Evolutionary conservation across 2,888 invertebrate species (phyloP), one percentile per base, ranked within the genome.

Genomic region (Tetragonisca angustula): DNA sequence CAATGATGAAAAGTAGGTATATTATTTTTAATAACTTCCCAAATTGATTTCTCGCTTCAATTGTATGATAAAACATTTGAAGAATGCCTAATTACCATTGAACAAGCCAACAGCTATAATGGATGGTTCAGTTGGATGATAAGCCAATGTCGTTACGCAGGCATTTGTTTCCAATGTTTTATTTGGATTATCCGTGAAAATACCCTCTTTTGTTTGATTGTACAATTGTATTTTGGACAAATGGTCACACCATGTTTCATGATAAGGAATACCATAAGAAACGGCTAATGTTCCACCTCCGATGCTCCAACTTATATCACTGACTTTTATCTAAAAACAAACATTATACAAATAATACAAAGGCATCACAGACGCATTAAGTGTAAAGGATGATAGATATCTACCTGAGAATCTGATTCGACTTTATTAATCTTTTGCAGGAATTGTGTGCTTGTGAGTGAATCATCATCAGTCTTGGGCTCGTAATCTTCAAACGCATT

Each of bases 81-180:
- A 1, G 36, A 36, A 43, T 11, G 9, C 11, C 9, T 11, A 61
- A n/a, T 64, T 81, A 94, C 94, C 94, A 86, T 94, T 94, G 64
- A 92, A 93, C 78, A 94, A 86, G 56, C 95, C 95, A 83, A 95
- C 95, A 49, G 95, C 95, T 68, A 96, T 91, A 77, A 96, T 94
- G 4, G 94, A 94, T 0, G 95, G 95, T 86, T 95, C 93, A 3
- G 90, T 91, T 4, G 95, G 95, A 92, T 96, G 96, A 92, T 95
- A 96, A 62, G 94, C 89, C 24, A 95, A 83, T 11, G 93, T 88
- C 17, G 94, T 94, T 15, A 95, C 93, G 75, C 96, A 96, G 32
- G 95, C 93, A 81, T 95, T 93, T 21, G 91, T 90, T 82, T 93
- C 93, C 49, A 94, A 81, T 24, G 81, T 88, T 83, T 89, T 93